Evolutionary conservation across 2,888 invertebrate species (phyloP), one percentile per base, ranked within the genome.

Genomic region (Trachelus tabidus): DNA sequence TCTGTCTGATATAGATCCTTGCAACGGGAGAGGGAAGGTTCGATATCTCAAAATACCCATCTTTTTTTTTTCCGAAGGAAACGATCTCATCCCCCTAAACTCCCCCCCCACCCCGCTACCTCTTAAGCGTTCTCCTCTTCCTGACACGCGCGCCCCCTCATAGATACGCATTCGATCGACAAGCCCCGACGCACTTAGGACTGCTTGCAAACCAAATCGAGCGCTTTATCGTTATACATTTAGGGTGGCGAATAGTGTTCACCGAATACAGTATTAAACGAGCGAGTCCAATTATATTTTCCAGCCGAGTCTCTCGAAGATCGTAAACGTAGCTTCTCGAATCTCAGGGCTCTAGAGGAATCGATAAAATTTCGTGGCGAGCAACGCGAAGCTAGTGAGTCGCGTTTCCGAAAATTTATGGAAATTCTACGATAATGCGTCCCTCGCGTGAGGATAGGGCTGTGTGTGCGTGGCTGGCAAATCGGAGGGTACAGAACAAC

Each of bases 101-200:
- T 12, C 35, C 12, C 15, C 40, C 4, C 15, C 15, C 4, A 15
- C 40, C 40, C 40, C 4, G 40, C 15, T 15, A 15, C 40, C 40
- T 15, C 40, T 40, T 15, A 40, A 15, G 15, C 40, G 15, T 40
- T 40, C 40, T 40, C 1, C 40, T 40, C 40, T 40, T 40, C 40
- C 40, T 15, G 40, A 40, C 40, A 40, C 15, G 40, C 40, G 15
- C 15, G 40, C 40, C 15, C 40, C 15, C 40, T 40, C 15, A 15
- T 40, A 40, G 40, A 40, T 40, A 40, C 87, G 84, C 80, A 86
- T 84, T 81, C 82, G 84, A 87, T 87, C 86, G 84, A 84, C 85
- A 87, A 87, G 85, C 86, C 87, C 81, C 76, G 81, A 80, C 81
- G 83, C 84, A 84, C 85, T 83, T 83, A 83, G 82, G 82, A 84